phyloP scores from a whole-genome alignment of 2,888 invertebrate species.

The Neoaliturus tenellus region DNA sequence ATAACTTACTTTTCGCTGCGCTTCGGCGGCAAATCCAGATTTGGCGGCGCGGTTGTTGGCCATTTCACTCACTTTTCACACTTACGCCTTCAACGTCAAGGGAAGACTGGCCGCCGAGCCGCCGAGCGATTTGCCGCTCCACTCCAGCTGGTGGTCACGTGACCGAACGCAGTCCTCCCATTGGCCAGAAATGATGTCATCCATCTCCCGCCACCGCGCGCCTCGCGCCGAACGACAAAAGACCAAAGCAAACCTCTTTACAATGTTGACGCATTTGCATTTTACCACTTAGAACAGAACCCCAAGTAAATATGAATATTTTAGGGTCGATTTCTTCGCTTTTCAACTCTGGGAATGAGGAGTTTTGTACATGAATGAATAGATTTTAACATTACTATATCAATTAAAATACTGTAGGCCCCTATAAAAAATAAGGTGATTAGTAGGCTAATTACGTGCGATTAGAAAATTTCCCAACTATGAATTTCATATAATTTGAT shows the following conservation, averaged over 20 bases:
- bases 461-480: too few relatives aligned
- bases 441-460: too few relatives aligned
- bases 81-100: slow-evolving; percentile 21
- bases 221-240: slow-evolving; percentile 8
- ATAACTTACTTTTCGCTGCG: slow-evolving; percentile 91
- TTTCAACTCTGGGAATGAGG: too few relatives aligned
- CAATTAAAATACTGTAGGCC: too few relatives aligned
- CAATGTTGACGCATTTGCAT: slow-evolving; percentile 10
- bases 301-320: neutral
- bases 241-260: neutral
- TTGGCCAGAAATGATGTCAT: slow-evolving; percentile 54
- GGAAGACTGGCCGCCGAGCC: neutral
- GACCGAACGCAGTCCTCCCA: slow-evolving; percentile 9
- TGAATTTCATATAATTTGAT: too few relatives aligned
- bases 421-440: too few relatives aligned
- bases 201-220: neutral
- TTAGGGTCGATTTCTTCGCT: neutral
- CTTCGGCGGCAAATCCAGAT: slow-evolving; percentile 97
- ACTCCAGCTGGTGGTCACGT: slow-evolving; percentile 46
- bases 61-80: slow-evolving; percentile 73
- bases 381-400: too few relatives aligned
- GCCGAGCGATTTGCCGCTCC: slow-evolving; percentile 17
- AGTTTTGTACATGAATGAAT: too few relatives aligned
- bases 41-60: slow-evolving; percentile 90
- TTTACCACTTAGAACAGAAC: neutral